Percentiles rank a stretch among this genome's conserved stretches.
phyloP scores from a whole-genome alignment of 2,888 invertebrate genomes.

The Sclerodermus sp. region DNA sequence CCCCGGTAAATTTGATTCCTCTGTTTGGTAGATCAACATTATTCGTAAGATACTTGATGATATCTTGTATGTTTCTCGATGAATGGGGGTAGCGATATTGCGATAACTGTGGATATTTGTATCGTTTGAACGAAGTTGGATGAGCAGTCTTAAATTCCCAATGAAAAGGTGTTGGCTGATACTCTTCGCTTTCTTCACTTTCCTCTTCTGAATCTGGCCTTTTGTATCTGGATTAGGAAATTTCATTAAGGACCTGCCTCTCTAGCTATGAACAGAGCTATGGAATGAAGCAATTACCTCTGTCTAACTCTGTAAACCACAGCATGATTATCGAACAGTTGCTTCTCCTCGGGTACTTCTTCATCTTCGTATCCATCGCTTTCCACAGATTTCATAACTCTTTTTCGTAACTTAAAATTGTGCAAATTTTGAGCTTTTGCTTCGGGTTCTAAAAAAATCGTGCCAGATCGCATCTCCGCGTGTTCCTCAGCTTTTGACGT shows the following conservation, averaged over 20 bases:
- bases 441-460: conserved; percentile 23
- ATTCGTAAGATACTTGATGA: conserved; percentile 51
- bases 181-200: conserved; percentile 29
- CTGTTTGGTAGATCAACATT: conserved; percentile 38
- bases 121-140: conserved; percentile 47
- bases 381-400: conserved; percentile 31
- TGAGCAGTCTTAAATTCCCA: conserved; percentile 49
- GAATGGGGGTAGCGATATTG: conserved; percentile 51
- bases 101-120: conserved; percentile 50
- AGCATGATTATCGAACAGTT: conserved; percentile 48
- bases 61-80: conserved; percentile 54
- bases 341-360: conserved; percentile 27
- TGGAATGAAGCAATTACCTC: conserved; percentile 33
- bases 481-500: too few species aligned
- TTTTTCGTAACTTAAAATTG: conserved; percentile 42
- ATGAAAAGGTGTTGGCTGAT: conserved; percentile 61
- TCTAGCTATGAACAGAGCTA: too few species aligned
- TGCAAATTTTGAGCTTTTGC: conserved; percentile 39
- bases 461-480: background rate
- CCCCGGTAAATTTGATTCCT: conserved; percentile 55
- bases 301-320: conserved; percentile 47
- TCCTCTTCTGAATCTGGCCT: conserved; percentile 35
- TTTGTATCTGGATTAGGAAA: conserved; percentile 37
- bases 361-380: conserved; percentile 20
- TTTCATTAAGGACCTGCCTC: too few species aligned